Evolutionary conservation across 2,888 invertebrate species (phyloP).

Genomic region (Trissolcus japonicus): DNA sequence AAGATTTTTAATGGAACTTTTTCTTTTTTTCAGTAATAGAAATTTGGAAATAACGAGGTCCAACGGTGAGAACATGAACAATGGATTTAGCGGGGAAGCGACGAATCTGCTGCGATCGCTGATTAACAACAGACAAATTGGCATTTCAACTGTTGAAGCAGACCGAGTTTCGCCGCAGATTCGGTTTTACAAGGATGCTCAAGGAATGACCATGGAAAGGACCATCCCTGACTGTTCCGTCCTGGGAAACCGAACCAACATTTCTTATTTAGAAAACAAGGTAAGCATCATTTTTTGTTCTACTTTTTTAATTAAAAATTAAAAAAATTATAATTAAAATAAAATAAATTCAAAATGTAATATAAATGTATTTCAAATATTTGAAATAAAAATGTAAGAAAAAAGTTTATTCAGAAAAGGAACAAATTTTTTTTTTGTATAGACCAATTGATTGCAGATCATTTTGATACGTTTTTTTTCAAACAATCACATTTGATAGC

Average conservation of each 20-base stretch:
- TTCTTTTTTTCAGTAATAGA: conserved; percentile 67
- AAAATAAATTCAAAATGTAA: no score
- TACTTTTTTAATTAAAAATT: no score
- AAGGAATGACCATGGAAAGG: conserved; percentile 78
- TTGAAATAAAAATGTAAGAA: no score
- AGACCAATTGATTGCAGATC: no score
- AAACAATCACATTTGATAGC: no score
- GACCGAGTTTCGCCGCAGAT: conserved; percentile 77
- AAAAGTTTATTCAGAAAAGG: no score
- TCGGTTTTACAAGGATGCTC: conserved; percentile 79
- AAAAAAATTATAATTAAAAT: no score
- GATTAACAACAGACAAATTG: conserved; percentile 86
- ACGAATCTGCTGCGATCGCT: conserved; percentile 85
- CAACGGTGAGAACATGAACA: conserved; percentile 73
- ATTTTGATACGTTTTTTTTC: no score
- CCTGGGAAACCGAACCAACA: conserved; percentile 73
- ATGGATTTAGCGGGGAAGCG: conserved; percentile 80
- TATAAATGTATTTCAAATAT: no score
- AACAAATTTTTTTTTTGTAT: no score
- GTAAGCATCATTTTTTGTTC: conserved; percentile 58
- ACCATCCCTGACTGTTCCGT: conserved; percentile 73
- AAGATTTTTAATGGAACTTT: not conserved
- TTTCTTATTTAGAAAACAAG: conserved; percentile 70
- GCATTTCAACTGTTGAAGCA: conserved; percentile 78
- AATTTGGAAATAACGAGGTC: conserved; percentile 74